phyloP scores from a whole-genome alignment of 2,888 invertebrate species.

The Drosophila pseudotalamancana region DNA sequence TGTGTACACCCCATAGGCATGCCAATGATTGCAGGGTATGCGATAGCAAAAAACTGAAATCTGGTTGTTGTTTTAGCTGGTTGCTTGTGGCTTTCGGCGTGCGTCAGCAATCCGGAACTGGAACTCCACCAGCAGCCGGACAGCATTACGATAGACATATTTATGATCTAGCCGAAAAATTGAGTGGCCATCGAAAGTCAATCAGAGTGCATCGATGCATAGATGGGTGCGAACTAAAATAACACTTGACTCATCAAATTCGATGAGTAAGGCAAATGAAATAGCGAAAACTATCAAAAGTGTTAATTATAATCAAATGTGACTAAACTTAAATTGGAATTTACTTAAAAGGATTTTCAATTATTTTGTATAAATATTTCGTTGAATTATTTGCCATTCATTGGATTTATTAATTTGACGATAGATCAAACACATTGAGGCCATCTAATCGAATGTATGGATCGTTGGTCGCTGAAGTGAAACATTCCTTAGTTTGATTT shows the following conservation, averaged over 20 bases:
- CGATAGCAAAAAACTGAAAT: conserved; percentile 11
- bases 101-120: conserved; percentile 55
- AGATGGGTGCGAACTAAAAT: conserved; percentile 5
- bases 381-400: not conserved
- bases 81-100: conserved; percentile 17
- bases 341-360: not conserved
- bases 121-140: conserved; percentile 33
- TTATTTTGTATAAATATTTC: not conserved
- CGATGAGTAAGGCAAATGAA: conserved; percentile 1
- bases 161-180: conserved; percentile 30
- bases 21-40: conserved; percentile 5
- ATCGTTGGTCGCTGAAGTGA: not conserved
- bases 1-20: not conserved
- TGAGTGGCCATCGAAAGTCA: conserved; percentile 32
- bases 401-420: not conserved
- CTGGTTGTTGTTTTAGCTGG: conserved; percentile 30
- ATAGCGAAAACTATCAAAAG: no score
- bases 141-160: conserved; percentile 33
- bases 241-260: conserved; percentile 7
- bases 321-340: no score
- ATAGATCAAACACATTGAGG: conserved; percentile 5
- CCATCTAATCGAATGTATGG: not conserved
- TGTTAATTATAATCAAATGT: no score
- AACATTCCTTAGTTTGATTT: conserved; percentile 8
- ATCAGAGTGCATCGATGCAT: conserved; percentile 20